A percentile compares a stretch with the other conserved stretches of the same genome.
phyloP scores from a whole-genome alignment of 1,140 invertebrate genomes.

The Dendroctonus ponderosae region DNA sequence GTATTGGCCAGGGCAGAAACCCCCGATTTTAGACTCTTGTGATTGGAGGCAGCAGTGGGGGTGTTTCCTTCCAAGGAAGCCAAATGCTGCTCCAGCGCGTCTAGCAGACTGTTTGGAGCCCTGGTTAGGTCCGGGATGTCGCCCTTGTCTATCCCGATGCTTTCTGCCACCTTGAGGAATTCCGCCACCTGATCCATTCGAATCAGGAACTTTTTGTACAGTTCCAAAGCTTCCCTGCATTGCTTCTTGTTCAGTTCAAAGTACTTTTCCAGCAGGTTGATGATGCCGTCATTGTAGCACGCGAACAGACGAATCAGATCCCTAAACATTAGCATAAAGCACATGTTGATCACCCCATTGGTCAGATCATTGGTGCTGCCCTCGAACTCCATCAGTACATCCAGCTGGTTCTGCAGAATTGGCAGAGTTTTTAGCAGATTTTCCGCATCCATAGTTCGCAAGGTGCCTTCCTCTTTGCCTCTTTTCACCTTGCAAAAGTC shows the following conservation, averaged over 20 bases:
- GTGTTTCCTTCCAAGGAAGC: slow-evolving; percentile 90
- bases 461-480: slow-evolving; percentile 95
- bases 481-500: slow-evolving; percentile 99
- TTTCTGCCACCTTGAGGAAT: slow-evolving; percentile 96
- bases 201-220: slow-evolving; percentile 99
- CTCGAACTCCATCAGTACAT: slow-evolving; percentile 96
- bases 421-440: slow-evolving; percentile 97
- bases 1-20: slow-evolving; percentile 86
- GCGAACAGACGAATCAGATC: slow-evolving; percentile 98
- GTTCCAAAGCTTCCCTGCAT: slow-evolving; percentile 94
- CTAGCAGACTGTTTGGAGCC: slow-evolving; percentile 96
- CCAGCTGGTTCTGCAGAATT: slow-evolving; percentile 92
- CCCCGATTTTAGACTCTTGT: slow-evolving; percentile 85
- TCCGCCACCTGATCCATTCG: slow-evolving; percentile 98
- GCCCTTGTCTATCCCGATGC: slow-evolving; percentile 98
- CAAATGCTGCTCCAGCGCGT: slow-evolving; percentile 96
- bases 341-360: slow-evolving; percentile 98
- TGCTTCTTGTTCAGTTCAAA: slow-evolving; percentile 99
- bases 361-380: slow-evolving; percentile 95
- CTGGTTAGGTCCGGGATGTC: slow-evolving; percentile 98
- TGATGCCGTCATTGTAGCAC: slow-evolving; percentile 99
- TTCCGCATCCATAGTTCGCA: slow-evolving; percentile 96
- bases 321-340: slow-evolving; percentile 97
- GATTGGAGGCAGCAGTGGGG: slow-evolving; percentile 78
- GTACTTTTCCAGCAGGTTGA: slow-evolving; percentile 98